Conservation (phyloP, 1,140 invertebrate species). For the Sitophilus oryzae region DNA sequence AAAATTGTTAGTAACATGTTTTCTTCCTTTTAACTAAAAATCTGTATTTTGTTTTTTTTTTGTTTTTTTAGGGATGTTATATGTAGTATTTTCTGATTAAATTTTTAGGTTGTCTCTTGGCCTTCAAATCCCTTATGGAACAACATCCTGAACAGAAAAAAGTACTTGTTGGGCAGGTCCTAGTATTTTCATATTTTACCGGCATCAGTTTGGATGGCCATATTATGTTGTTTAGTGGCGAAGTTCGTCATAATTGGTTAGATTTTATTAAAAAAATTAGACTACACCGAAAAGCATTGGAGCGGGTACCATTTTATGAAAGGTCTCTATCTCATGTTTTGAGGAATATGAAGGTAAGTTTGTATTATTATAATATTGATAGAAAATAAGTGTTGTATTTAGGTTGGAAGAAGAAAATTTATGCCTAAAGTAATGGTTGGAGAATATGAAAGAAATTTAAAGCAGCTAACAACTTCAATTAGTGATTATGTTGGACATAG, state of each 20-base stretch:
- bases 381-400: no score
- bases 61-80: background rate
- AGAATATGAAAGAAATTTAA: constrained; percentile 74
- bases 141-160: constrained; percentile 14
- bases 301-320: constrained; percentile 74
- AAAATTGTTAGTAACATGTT: constrained; percentile 55
- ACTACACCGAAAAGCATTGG: constrained; percentile 65
- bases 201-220: constrained; percentile 83
- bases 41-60: no score
- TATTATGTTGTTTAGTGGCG: constrained; percentile 81
- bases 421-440: constrained; percentile 80
- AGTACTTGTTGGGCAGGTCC: constrained; percentile 40
- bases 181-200: constrained; percentile 82
- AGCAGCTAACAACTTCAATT: constrained; percentile 73
- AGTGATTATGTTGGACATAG: constrained; percentile 68
- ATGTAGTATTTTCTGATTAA: background rate
- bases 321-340: constrained; percentile 75
- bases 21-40: no score
- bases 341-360: constrained; percentile 61
- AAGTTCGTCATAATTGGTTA: constrained; percentile 86
- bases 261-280: constrained; percentile 79
- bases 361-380: no score
- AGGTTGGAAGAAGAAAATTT: constrained; percentile 75
- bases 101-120: constrained; percentile 16
- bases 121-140: constrained; percentile 20